A percentile compares a stretch with the other conserved stretches of the same genome.
Evolutionary conservation across 2,888 invertebrate species (phyloP).

Genomic region (Synergus itoensis): DNA sequence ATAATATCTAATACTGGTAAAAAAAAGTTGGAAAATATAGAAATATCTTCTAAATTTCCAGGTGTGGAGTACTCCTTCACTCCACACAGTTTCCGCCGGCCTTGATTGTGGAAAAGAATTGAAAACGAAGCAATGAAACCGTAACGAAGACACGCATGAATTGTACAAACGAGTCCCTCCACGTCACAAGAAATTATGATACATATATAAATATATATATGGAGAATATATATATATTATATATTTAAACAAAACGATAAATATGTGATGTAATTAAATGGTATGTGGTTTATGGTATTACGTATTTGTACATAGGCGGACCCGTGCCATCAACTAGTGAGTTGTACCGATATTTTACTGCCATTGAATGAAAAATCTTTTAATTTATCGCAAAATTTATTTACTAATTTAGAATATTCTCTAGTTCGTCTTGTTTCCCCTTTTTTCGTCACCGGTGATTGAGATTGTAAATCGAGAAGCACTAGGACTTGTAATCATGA

Average conservation of each 20-base stretch:
- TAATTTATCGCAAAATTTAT: background rate
- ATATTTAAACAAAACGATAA: constrained; percentile 69
- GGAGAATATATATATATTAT: constrained; percentile 56
- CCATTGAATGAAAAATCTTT: constrained; percentile 48
- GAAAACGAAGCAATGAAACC: constrained; percentile 72
- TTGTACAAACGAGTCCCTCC: constrained; percentile 78
- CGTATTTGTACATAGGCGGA: constrained; percentile 77
- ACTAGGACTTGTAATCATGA: constrained; percentile 5
- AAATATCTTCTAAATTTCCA: too few species aligned
- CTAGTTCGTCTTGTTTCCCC: background rate
- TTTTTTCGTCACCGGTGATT: background rate
- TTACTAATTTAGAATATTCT: background rate
- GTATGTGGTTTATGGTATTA: constrained; percentile 77
- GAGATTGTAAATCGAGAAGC: background rate
- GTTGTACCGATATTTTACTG: constrained; percentile 76
- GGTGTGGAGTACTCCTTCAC: too few species aligned
- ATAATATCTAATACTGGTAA: too few species aligned
- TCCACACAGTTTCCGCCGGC: too few species aligned
- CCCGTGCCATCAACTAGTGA: constrained; percentile 77
- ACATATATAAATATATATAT: constrained; percentile 63
- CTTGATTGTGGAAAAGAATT: constrained; percentile 54
- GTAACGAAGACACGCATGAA: constrained; percentile 74
- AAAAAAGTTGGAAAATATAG: too few species aligned
- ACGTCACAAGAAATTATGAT: constrained; percentile 72
- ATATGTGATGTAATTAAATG: constrained; percentile 78